Percentiles rank a stretch among this genome's conserved stretches.
Evolutionary conservation across 2,888 invertebrate species (phyloP).

Genomic region (Bibio marci): DNA sequence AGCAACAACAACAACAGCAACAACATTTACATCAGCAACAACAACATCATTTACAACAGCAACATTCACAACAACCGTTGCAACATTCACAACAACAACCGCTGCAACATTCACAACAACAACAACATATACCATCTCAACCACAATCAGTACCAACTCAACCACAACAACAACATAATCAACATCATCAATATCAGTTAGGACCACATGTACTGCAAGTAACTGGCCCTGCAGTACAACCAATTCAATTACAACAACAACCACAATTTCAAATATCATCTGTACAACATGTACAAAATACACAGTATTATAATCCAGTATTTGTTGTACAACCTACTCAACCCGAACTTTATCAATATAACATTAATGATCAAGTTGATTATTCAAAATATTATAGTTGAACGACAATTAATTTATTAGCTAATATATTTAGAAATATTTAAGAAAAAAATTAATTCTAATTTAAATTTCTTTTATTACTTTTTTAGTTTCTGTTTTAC

Average conservation of each 20-base stretch:
- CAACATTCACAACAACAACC: constrained; percentile 12
- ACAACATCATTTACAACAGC: constrained; percentile 15
- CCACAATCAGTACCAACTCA: constrained; percentile 8
- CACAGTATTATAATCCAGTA: constrained; percentile 4
- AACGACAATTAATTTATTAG: not conserved
- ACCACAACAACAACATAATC: constrained; percentile 1
- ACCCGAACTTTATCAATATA: not conserved
- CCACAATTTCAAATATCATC: constrained; percentile 3
- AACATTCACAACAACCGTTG: constrained; percentile 12
- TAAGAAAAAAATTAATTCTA: too few relatives aligned
- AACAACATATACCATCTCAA: constrained; percentile 6
- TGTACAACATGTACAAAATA: constrained; percentile 5
- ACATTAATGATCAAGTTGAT: not conserved
- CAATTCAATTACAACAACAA: constrained; percentile 3
- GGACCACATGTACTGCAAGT: too few relatives aligned
- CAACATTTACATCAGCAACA: constrained; percentile 15
- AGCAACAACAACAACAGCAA: constrained; percentile 12
- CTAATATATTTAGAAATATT: too few relatives aligned
- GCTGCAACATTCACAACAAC: constrained; percentile 8
- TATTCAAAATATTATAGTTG: constrained; percentile 2
- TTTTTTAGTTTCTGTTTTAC: too few relatives aligned
- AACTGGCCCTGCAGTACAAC: not conserved
- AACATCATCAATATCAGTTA: not conserved
- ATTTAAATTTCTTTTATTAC: too few relatives aligned
- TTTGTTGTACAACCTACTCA: not conserved